A percentile compares a stretch with the other conserved stretches of the same genome.
phyloP scores from a whole-genome alignment of 2,888 invertebrate genomes.

The Crepidodera aurea region DNA sequence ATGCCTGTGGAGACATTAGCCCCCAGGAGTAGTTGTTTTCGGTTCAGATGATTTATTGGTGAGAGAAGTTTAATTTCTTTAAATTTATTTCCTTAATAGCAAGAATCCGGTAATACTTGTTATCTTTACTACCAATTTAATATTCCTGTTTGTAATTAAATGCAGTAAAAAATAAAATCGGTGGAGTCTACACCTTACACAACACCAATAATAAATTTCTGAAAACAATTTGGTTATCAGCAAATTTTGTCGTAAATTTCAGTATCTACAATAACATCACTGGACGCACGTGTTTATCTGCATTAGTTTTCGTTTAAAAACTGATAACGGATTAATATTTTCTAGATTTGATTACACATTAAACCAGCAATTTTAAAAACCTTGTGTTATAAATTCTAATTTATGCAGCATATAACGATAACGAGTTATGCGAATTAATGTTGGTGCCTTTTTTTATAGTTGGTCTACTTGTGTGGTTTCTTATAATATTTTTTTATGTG shows the following conservation, averaged over 20 bases:
- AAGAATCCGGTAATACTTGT: neutral
- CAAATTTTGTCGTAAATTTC: slow-evolving; percentile 33
- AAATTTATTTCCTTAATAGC: neutral
- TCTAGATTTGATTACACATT: slow-evolving; percentile 17
- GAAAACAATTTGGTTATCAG: slow-evolving; percentile 30
- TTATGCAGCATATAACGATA: slow-evolving; percentile 14
- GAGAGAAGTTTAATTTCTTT: too few species aligned
- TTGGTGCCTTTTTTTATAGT: neutral
- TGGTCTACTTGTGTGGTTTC: slow-evolving; percentile 5
- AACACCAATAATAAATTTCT: slow-evolving; percentile 28
- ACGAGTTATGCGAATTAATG: slow-evolving; percentile 2
- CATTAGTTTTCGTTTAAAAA: slow-evolving; percentile 31
- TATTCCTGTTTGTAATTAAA: slow-evolving; percentile 22
- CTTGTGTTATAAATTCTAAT: slow-evolving; percentile 14
- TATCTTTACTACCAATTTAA: slow-evolving; percentile 20
- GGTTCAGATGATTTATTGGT: too few species aligned
- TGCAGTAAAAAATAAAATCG: slow-evolving; percentile 5
- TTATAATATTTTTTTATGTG: neutral
- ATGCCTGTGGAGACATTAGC: too few species aligned
- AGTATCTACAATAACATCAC: slow-evolving; percentile 35
- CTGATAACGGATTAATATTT: slow-evolving; percentile 19
- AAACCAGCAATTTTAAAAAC: slow-evolving; percentile 8
- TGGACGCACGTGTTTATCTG: slow-evolving; percentile 41
- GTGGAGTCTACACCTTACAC: slow-evolving; percentile 19
- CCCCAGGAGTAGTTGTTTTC: too few species aligned